These are phyloP conservation scores for Oreochromis spilurus DNA, from an alignment of 2,113 vertebrate species.

Conservation along the genomic window DNA sequence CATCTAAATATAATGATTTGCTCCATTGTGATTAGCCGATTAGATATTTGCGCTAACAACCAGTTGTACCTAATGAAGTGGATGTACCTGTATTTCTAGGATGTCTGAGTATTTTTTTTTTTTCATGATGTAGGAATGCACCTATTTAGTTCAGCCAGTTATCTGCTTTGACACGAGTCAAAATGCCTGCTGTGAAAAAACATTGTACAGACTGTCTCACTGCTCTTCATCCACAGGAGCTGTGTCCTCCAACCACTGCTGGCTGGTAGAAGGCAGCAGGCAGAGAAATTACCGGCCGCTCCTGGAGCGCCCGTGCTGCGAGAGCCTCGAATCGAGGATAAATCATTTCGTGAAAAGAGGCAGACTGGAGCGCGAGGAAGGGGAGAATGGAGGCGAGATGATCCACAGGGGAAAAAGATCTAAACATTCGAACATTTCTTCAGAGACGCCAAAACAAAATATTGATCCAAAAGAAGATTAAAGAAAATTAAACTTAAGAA, in stretches of 20 bases:
- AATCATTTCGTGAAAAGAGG: conserved; percentile 85
- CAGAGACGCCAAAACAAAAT: background rate
- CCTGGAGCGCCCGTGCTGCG: conserved; percentile 83
- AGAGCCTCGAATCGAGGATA: conserved; percentile 88
- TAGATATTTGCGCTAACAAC: background rate
- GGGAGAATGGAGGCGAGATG: conserved; percentile 57
- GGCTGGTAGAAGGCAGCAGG: conserved; percentile 83
- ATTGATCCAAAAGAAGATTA: background rate
- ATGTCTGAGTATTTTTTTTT: background rate
- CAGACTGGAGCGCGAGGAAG: conserved; percentile 74
- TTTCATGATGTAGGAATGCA: background rate
- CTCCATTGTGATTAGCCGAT: background rate
- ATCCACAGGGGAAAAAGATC: conserved; percentile 52
- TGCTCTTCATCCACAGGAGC: conserved; percentile 37
- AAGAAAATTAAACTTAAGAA: background rate
- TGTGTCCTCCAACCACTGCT: conserved; percentile 43
- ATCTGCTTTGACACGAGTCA: background rate
- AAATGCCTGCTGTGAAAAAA: background rate
- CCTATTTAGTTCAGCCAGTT: background rate
- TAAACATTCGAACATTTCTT: conserved; percentile 32
- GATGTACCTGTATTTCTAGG: background rate
- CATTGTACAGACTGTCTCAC: background rate
- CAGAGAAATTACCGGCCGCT: conserved; percentile 82
- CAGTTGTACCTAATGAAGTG: background rate
- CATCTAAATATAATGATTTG: background rate